phyloP scores from a whole-genome alignment of 2,797 vertebrate species.

The Knipowitschia caucasica region DNA sequence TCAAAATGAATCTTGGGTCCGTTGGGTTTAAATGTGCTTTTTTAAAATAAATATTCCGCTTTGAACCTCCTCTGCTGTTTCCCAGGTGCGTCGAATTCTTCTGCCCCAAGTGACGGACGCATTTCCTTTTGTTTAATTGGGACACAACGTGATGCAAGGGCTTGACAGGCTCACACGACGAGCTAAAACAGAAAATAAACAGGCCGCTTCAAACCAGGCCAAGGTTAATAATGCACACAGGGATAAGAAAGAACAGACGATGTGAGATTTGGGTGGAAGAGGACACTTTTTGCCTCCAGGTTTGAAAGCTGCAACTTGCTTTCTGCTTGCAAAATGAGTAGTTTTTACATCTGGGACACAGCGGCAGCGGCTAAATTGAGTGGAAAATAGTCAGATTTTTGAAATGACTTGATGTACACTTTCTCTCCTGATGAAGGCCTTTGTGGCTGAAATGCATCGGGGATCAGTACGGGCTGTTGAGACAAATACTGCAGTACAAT shows the following conservation, averaged over 20 bases:
- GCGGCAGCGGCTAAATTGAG: neutral
- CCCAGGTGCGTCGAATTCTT: neutral
- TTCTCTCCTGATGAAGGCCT: no score
- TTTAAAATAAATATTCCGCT: neutral
- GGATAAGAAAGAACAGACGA: neutral
- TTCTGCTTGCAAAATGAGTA: constrained; percentile 24
- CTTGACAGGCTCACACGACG: constrained; percentile 1
- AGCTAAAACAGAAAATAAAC: constrained; percentile 4
- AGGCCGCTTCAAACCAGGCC: neutral
- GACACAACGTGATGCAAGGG: neutral
- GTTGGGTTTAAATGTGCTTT: neutral
- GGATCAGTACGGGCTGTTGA: no score
- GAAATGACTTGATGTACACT: neutral
- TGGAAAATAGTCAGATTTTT: neutral
- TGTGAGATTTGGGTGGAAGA: constrained; percentile 11
- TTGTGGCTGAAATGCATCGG: no score
- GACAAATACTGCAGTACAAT: no score
- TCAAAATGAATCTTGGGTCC: neutral
- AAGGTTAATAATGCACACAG: constrained; percentile 5
- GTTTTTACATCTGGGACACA: constrained; percentile 35
- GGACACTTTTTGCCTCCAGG: constrained; percentile 13
- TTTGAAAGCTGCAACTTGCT: constrained; percentile 10
- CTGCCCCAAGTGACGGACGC: neutral
- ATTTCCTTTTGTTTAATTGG: constrained; percentile 5
- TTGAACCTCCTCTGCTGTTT: neutral